These are phyloP conservation scores for Hyaena hyaena DNA, from an alignment of 2,113 vertebrate species.

Conservation along the genomic window DNA sequence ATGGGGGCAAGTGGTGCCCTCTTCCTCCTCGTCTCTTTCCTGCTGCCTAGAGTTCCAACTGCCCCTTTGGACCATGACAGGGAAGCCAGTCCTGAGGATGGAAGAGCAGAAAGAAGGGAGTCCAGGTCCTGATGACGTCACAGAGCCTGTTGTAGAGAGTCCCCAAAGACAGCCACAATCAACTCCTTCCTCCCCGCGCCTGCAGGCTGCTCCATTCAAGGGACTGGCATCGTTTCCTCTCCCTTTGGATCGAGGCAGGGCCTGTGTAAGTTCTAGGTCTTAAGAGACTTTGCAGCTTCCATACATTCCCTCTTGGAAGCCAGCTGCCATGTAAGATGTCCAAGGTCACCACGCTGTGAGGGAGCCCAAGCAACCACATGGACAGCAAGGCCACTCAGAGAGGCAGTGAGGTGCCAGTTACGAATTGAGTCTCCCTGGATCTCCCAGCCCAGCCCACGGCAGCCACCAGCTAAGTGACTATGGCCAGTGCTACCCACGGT, in stretches of 20 bases:
- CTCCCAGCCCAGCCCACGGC: not conserved
- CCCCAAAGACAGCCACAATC: not conserved
- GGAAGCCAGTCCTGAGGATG: not conserved
- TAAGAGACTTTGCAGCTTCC: not conserved
- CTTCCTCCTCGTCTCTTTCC: not conserved
- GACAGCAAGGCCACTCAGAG: not conserved
- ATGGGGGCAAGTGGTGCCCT: not conserved
- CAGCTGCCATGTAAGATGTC: not conserved
- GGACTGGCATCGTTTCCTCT: not conserved
- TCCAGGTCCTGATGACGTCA: not conserved
- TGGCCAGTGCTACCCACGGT: not conserved
- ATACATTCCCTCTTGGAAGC: not conserved
- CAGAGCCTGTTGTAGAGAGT: not conserved
- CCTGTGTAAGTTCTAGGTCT: not conserved
- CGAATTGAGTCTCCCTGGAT: not conserved
- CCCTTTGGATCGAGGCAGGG: not conserved
- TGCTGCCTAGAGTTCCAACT: not conserved
- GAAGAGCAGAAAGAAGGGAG: not conserved
- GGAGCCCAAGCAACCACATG: not conserved
- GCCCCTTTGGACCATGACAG: not conserved
- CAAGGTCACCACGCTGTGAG: not conserved
- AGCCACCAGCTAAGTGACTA: not conserved
- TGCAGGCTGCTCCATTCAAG: not conserved
- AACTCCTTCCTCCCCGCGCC: not conserved
- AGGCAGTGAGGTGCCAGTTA: not conserved